Evolutionary conservation across 2,797 vertebrate species (phyloP).

Genomic region (Botia kubotai): DNA sequence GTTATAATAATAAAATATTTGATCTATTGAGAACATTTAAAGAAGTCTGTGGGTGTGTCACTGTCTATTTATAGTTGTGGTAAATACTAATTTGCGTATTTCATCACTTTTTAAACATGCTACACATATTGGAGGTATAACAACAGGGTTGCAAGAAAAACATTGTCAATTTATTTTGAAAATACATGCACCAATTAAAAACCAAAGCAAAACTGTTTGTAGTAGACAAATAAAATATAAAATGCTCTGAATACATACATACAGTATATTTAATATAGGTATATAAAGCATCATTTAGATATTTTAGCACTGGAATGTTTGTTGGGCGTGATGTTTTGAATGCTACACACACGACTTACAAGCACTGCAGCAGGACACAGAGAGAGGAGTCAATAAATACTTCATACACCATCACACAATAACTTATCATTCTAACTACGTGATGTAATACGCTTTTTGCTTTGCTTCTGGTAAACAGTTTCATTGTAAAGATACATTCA

Average conservation of each 20-base stretch:
- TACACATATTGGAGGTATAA: not conserved
- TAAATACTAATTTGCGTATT: not conserved
- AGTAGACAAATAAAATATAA: slow-evolving; percentile 72
- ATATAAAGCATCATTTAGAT: slow-evolving; percentile 65
- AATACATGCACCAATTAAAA: slow-evolving; percentile 73
- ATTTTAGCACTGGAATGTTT: slow-evolving; percentile 69
- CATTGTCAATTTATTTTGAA: slow-evolving; percentile 77
- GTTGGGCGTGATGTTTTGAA: slow-evolving; percentile 61
- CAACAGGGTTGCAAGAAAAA: slow-evolving; percentile 4
- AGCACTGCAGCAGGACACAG: too few species aligned
- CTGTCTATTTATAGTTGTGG: too few species aligned
- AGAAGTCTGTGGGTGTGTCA: too few species aligned
- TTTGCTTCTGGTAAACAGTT: slow-evolving; percentile 78
- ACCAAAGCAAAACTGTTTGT: slow-evolving; percentile 59
- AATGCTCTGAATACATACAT: slow-evolving; percentile 71
- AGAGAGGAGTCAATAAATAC: slow-evolving; percentile 53
- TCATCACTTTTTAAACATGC: not conserved
- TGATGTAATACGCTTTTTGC: slow-evolving; percentile 74
- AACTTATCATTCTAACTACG: slow-evolving; percentile 81
- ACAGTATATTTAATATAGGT: slow-evolving; percentile 57
- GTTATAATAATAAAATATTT: too few species aligned
- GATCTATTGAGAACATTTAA: too few species aligned
- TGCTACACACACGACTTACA: slow-evolving; percentile 53
- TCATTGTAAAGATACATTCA: slow-evolving; percentile 67
- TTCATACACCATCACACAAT: slow-evolving; percentile 73